Conservation (phyloP, 2,797 vertebrate genomes). For the Capromys pilorides region DNA sequence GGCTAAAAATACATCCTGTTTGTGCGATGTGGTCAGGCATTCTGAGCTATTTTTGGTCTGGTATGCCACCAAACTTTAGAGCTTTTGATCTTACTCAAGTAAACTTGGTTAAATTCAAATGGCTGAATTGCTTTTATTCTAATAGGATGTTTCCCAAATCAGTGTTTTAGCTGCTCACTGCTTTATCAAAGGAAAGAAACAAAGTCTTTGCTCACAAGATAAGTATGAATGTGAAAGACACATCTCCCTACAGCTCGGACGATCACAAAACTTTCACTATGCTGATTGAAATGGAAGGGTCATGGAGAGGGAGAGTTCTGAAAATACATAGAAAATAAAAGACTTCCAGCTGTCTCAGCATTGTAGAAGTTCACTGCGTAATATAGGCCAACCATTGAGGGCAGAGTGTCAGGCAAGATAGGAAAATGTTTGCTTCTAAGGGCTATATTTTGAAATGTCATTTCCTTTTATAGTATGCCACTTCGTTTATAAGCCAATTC, state of each 20-base stretch:
- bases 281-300: not conserved
- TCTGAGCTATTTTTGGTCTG: not conserved
- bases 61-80: not conserved
- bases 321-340: not conserved
- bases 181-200: not conserved
- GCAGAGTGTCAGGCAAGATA: not conserved
- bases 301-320: not conserved
- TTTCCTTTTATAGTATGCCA: not conserved
- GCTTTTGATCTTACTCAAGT: not conserved
- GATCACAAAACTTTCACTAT: not conserved
- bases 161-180: not conserved
- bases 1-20: not conserved
- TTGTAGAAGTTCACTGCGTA: not conserved
- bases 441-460: not conserved
- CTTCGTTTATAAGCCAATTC: not conserved
- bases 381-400: not conserved
- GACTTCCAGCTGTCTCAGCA: not conserved
- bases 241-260: not conserved
- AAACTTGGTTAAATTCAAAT: not conserved
- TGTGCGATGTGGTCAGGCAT: not conserved
- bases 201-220: not conserved
- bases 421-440: not conserved
- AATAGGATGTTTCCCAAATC: not conserved
- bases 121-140: not conserved
- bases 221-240: not conserved